These are phyloP conservation scores for Laticauda laticaudata DNA, from an alignment of 2,113 vertebrate species.

Conservation along the genomic window DNA sequence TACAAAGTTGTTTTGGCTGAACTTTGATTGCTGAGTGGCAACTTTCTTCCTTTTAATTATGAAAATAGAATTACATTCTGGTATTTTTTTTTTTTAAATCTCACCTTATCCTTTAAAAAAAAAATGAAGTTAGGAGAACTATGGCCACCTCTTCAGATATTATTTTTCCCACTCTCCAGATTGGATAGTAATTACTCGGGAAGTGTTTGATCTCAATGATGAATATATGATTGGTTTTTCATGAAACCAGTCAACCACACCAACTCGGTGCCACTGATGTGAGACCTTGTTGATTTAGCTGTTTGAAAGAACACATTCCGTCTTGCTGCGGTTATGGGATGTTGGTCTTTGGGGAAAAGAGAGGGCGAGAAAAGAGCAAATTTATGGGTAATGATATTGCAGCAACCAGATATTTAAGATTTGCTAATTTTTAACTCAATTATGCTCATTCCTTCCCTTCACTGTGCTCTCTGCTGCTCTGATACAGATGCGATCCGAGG, in stretches of 20 bases:
- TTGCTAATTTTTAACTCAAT: slow-evolving; percentile 91
- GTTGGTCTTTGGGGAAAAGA: slow-evolving; percentile 83
- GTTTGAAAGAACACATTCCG: slow-evolving; percentile 80
- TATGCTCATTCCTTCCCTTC: slow-evolving; percentile 72
- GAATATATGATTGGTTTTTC: slow-evolving; percentile 99
- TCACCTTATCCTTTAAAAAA: neutral
- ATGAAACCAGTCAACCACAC: slow-evolving; percentile 96
- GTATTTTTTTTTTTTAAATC: slow-evolving; percentile 45
- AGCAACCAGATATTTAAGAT: slow-evolving; percentile 87
- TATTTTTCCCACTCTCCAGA: slow-evolving; percentile 77
- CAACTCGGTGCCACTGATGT: slow-evolving; percentile 80
- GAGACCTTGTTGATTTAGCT: slow-evolving; percentile 96
- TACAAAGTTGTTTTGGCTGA: slow-evolving; percentile 56
- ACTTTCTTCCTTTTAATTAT: slow-evolving; percentile 67
- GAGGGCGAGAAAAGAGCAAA: slow-evolving; percentile 85
- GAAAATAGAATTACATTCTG: slow-evolving; percentile 70
- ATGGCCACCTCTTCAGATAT: slow-evolving; percentile 75
- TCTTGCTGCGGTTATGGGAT: slow-evolving; percentile 76
- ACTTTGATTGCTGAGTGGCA: slow-evolving; percentile 55
- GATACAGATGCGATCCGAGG: slow-evolving; percentile 78
- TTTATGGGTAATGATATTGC: slow-evolving; percentile 99
- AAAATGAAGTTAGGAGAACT: slow-evolving; percentile 50
- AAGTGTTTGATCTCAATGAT: slow-evolving; percentile 98
- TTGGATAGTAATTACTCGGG: slow-evolving; percentile 92
- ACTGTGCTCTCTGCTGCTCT: slow-evolving; percentile 67